Evolutionary conservation across 92 coral and sea anemone species (phyloP).

Genomic region (Parazoanthus darwini): DNA sequence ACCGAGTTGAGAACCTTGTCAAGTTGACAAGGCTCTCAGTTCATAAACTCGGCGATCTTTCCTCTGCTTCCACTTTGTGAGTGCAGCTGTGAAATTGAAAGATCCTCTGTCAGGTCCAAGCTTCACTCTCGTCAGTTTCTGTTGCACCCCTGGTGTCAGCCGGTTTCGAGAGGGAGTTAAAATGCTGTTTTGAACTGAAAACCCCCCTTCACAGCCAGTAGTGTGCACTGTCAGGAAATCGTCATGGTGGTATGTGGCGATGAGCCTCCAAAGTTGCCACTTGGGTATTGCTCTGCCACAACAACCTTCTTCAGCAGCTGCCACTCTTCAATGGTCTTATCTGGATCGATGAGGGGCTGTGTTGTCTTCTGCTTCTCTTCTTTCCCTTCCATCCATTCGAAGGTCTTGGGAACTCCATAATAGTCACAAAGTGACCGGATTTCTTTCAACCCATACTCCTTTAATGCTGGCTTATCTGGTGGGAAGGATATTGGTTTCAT

Average conservation of each 20-base stretch:
- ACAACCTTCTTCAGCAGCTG: slow-evolving; percentile 40
- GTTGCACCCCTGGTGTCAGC: too few species aligned
- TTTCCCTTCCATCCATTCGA: slow-evolving; percentile 38
- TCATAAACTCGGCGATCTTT: slow-evolving; percentile 47
- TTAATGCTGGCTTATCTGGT: slow-evolving; percentile 24
- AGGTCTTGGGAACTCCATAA: slow-evolving; percentile 43
- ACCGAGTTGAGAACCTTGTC: slow-evolving; percentile 38
- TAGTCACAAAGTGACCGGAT: slow-evolving; percentile 34
- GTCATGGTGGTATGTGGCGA: slow-evolving; percentile 28
- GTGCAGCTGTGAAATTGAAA: too few species aligned
- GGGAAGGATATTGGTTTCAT: slow-evolving; percentile 38
- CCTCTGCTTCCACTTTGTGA: slow-evolving; percentile 1
- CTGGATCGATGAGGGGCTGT: slow-evolving; percentile 37
- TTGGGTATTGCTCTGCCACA: slow-evolving; percentile 46
- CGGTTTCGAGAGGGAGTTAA: too few species aligned
- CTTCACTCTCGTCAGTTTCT: too few species aligned
- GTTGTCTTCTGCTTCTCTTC: slow-evolving; percentile 41
- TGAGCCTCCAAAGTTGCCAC: slow-evolving; percentile 35
- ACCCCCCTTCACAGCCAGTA: too few species aligned
- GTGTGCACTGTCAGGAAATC: neutral
- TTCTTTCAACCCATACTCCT: slow-evolving; percentile 41
- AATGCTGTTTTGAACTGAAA: too few species aligned
- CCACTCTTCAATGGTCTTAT: slow-evolving; percentile 32
- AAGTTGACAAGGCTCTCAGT: slow-evolving; percentile 36
- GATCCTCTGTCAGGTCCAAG: too few species aligned